Evolutionary conservation across 2,797 vertebrate genomes (phyloP), one percentile per base, ranked within the genome.

Genomic region (Melopsittacus undulatus): DNA sequence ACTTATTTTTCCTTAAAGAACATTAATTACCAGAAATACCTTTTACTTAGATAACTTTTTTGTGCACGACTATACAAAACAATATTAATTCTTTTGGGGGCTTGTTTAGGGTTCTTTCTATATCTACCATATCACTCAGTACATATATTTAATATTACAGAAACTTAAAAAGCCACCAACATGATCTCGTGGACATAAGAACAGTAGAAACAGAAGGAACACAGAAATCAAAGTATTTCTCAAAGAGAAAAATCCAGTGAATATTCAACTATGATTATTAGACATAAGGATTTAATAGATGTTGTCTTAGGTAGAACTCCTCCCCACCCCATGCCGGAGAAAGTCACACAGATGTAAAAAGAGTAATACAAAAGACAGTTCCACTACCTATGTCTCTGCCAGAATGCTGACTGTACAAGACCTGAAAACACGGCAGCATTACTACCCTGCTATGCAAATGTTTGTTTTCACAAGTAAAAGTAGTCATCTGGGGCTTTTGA

Each of bases 41-140:
- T 52, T 84, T 70, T 69, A 90, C 8, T 64, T 64, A 5, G 15
- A 6, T 13, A 69, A 67, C 5, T 36, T 8, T 14, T 85, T 87
- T 68, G 27, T 1, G 1, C 5, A 43, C 8, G 51, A 21, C 18
- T 64, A 8, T 42, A 23, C 27, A 56, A 68, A 87, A 10, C 16
- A 66, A 57, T 26, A 63, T 2, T 6, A 42, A 57, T 27, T 40
- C 7, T 63, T 63, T 59, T 29, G 5, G 2, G 1, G 0, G 5
- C 51, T 75, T 54, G 16, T 18, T 51, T 42, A 6, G 2, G 1
- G 0, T 4, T 67, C 62, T 57, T 54, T 48, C 1, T 48, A 24
- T 38, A 46, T 10, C 8, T 70, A 23, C 8, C 4, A 13, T 12
- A 72, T 62, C 11, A 79, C 3, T 29, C 10, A n/a, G 11, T 14